Percentiles rank a stretch among this genome's conserved stretches.
Conservation (phyloP, 2,113 vertebrate species). For the Rhineura floridana region DNA sequence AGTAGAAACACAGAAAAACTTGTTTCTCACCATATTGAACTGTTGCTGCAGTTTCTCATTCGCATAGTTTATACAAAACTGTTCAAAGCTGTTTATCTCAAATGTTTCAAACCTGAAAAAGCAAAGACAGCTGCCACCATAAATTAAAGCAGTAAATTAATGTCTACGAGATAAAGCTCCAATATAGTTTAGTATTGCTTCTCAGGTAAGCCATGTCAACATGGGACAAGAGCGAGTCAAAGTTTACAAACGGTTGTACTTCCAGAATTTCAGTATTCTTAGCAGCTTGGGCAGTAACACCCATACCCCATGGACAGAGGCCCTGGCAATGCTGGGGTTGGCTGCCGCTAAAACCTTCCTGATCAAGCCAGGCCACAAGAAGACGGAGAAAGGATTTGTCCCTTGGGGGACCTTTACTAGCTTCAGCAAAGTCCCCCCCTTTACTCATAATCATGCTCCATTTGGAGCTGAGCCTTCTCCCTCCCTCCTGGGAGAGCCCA, state of each 20-base stretch:
- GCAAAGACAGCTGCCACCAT: constrained; percentile 51
- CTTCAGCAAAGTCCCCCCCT: too few relatives aligned
- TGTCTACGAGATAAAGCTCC: neutral
- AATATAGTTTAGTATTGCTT: neutral
- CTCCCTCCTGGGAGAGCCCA: too few relatives aligned
- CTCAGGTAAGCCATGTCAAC: neutral
- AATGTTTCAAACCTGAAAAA: constrained; percentile 94
- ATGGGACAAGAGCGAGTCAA: neutral
- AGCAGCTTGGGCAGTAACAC: too few relatives aligned
- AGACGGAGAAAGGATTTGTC: too few relatives aligned
- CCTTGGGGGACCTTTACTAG: too few relatives aligned
- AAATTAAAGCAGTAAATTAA: constrained; percentile 15
- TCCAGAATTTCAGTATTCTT: neutral
- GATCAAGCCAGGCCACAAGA: too few relatives aligned
- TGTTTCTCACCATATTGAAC: constrained; percentile 91
- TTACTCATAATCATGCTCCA: too few relatives aligned
- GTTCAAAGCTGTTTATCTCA: constrained; percentile 99
- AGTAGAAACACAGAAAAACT: constrained; percentile 56
- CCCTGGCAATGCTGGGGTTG: too few relatives aligned
- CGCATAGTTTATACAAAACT: constrained; percentile 99
- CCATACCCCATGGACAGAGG: too few relatives aligned
- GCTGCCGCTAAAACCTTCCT: too few relatives aligned
- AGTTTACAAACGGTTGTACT: neutral
- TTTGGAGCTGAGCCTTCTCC: too few relatives aligned
- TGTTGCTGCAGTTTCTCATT: constrained; percentile 99